Conservation (phyloP, 2,888 invertebrate genomes). For the Urechis unicinctus region DNA sequence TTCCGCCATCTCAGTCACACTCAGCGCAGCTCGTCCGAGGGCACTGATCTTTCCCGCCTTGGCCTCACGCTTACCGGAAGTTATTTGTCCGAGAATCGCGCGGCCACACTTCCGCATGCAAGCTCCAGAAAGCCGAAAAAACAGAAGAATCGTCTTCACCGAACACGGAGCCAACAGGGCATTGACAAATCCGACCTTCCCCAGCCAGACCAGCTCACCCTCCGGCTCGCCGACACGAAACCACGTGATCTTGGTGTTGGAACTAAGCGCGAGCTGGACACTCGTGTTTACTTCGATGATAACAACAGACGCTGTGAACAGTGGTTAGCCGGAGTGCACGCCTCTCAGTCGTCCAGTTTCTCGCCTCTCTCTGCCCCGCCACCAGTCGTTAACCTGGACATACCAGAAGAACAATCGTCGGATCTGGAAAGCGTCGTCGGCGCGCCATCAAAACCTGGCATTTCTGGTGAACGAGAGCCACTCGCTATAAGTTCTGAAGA, state of each 20-base stretch:
- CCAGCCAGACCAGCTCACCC: slow-evolving; percentile 28
- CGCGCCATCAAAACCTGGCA: too few relatives aligned
- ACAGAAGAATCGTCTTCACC: slow-evolving; percentile 21
- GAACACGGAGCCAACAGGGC: slow-evolving; percentile 36
- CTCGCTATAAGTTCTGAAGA: too few relatives aligned
- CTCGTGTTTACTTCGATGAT: slow-evolving; percentile 30
- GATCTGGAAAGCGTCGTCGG: too few relatives aligned
- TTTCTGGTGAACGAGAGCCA: too few relatives aligned
- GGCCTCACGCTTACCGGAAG: not conserved
- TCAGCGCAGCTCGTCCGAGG: not conserved
- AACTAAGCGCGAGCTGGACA: slow-evolving; percentile 19
- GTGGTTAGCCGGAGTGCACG: slow-evolving; percentile 37
- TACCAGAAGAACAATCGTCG: too few relatives aligned
- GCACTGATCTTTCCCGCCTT: not conserved
- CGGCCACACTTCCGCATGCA: not conserved
- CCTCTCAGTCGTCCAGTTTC: slow-evolving; percentile 31
- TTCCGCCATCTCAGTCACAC: not conserved
- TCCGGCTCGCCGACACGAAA: slow-evolving; percentile 32
- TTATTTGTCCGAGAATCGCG: not conserved
- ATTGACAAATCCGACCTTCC: slow-evolving; percentile 36
- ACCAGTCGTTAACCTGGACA: too few relatives aligned
- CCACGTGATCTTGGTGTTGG: slow-evolving; percentile 27
- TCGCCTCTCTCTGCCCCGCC: too few relatives aligned
- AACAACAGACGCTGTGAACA: slow-evolving; percentile 36
- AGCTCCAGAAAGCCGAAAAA: not conserved